Percentiles rank a stretch among this genome's conserved stretches.
phyloP scores from a whole-genome alignment of 1,140 invertebrate genomes.

The Andrena cerasifolii region DNA sequence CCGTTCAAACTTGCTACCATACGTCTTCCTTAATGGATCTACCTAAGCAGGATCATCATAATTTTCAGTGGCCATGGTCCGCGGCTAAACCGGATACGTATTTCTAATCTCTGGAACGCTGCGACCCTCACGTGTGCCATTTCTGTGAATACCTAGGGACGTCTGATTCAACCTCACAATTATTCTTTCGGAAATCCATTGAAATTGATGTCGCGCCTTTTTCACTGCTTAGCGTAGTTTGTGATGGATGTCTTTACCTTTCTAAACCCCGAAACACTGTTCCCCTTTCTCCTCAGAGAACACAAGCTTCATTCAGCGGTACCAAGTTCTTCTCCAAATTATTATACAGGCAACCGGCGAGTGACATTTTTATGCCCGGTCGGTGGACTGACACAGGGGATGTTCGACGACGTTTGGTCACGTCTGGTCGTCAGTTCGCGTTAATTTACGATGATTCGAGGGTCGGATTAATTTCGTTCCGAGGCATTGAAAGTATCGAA shows the following conservation, averaged over 20 bases:
- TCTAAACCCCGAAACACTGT: no score
- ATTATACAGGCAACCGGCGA: constrained; percentile 53
- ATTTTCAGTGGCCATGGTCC: constrained; percentile 45
- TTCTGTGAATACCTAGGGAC: constrained; percentile 18
- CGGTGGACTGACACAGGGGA: constrained; percentile 59
- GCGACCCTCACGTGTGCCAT: constrained; percentile 46
- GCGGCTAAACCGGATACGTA: constrained; percentile 58
- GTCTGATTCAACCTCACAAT: neutral
- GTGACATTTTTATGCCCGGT: constrained; percentile 70
- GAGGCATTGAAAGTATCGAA: neutral
- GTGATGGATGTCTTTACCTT: no score
- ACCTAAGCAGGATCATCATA: constrained; percentile 61
- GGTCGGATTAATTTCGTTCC: constrained; percentile 68
- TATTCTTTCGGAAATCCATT: neutral
- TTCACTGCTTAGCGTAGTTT: no score
- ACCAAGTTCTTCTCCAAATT: no score
- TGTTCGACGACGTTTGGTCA: constrained; percentile 56
- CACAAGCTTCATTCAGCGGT: no score
- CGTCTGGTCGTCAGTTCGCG: constrained; percentile 65
- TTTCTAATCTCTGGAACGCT: constrained; percentile 52
- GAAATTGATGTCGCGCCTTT: constrained; percentile 11
- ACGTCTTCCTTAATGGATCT: constrained; percentile 55
- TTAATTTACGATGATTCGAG: constrained; percentile 74
- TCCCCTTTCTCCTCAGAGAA: no score
- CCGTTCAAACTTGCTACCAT: constrained; percentile 39